phyloP scores from a whole-genome alignment of 2,113 vertebrate species.

The Platichthys flesus region DNA sequence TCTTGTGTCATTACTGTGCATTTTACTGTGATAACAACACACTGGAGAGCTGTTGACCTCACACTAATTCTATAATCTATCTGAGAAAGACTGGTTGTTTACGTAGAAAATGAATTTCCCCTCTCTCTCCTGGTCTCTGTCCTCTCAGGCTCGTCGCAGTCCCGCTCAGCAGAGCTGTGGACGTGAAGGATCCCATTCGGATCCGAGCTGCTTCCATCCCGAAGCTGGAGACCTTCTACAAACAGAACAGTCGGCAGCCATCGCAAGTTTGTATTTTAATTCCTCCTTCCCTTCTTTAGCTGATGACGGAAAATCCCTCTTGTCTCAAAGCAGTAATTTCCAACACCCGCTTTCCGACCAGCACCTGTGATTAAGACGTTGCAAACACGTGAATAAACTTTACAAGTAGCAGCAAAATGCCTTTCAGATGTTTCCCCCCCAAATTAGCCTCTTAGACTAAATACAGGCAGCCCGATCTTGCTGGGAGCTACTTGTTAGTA shows the following conservation, averaged over 20 bases:
- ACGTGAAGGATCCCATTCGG: constrained; percentile 83
- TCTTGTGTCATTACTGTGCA: constrained; percentile 17
- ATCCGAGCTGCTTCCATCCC: constrained; percentile 75
- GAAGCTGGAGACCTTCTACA: constrained; percentile 86
- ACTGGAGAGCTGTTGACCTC: constrained; percentile 32
- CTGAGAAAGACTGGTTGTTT: neutral
- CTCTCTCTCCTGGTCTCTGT: constrained; percentile 18
- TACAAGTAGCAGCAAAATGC: too few relatives aligned
- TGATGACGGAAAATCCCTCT: neutral
- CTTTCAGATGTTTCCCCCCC: too few relatives aligned
- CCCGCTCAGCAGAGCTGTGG: constrained; percentile 84
- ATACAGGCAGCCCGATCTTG: too few relatives aligned
- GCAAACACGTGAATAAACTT: too few relatives aligned
- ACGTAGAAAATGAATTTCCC: neutral
- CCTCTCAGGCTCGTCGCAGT: constrained; percentile 81
- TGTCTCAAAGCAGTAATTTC: neutral
- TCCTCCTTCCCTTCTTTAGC: neutral
- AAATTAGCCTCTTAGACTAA: too few relatives aligned
- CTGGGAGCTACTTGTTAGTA: too few relatives aligned
- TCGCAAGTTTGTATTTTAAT: constrained; percentile 75
- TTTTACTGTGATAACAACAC: neutral
- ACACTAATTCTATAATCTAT: neutral
- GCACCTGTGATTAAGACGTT: too few relatives aligned
- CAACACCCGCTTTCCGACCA: neutral
- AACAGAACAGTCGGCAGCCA: constrained; percentile 69